Evolutionary conservation across 2,797 vertebrate species (phyloP), one percentile per base, ranked within the genome.

Genomic region (Masticophis lateralis): DNA sequence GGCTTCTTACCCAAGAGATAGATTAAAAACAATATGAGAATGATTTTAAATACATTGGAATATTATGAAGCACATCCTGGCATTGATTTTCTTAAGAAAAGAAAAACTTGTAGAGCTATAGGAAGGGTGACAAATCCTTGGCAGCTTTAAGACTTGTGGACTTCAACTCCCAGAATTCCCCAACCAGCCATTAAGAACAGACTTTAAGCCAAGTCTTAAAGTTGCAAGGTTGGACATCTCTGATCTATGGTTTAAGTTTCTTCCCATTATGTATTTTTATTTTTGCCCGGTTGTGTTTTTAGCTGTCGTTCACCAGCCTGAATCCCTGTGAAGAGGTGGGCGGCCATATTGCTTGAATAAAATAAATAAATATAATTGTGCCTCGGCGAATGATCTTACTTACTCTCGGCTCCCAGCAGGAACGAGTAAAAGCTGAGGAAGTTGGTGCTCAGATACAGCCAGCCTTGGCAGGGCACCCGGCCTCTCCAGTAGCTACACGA

Each of bases 401-500:
- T 96, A 99, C 99, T 97, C 97, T 99, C 99, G 92, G 98, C 96
- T 96, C 99, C 99, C 93, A 99, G 98, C 95, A 99, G 97, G 96
- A 99, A 99, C 0, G 99, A 99, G 97, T 99, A 99, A 97, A 99
- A 99, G 96, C 99, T 99, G 59, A 99, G 97, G 96, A 99, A 99
- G 97, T 99, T 99, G 93, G 99, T 99, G 97, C 99, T 99, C 94
- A 99, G 99, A 97, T 99, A 99, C 16, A 99, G 98, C 99, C 99
- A 99, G 13, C 99, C 99, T 96, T 99, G 99, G 96, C 99, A 99
- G 12, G 99, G 99, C 53, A 99, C 98, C 91, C 99, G 98, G 94
- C 99, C 99, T 96, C 96, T 99, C 99, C 99, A 99, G 96, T 99
- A 99, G 97, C 99, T 99, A 97, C 99, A 99, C 0, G 99, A 99